Evolutionary conservation across 2,113 vertebrate genomes (phyloP).

Genomic region (Axis porcinus): DNA sequence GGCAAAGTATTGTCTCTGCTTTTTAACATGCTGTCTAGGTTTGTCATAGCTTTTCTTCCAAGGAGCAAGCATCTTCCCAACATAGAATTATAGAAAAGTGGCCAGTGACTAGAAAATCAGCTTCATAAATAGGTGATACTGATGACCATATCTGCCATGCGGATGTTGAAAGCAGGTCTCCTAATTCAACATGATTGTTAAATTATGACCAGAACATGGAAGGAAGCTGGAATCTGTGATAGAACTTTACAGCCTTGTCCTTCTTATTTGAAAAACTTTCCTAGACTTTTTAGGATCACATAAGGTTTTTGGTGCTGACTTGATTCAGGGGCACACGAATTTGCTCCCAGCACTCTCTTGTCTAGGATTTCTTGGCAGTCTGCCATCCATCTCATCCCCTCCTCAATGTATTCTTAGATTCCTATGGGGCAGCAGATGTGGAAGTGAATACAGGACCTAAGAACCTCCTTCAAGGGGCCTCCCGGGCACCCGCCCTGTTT

Average conservation of each 20-base stretch:
- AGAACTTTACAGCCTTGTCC: background rate
- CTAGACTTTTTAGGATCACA: background rate
- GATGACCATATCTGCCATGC: background rate
- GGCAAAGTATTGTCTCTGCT: background rate
- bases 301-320: background rate
- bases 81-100: background rate
- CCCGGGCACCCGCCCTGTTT: fast-evolving
- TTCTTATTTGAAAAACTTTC: background rate
- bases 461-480: background rate
- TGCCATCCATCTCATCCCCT: no score
- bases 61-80: background rate
- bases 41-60: background rate
- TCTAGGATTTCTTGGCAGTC: background rate
- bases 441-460: background rate
- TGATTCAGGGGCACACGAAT: background rate
- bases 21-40: background rate
- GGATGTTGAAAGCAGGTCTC: background rate
- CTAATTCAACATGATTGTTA: background rate
- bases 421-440: background rate
- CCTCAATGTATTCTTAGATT: background rate
- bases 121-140: background rate
- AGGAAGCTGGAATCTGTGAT: background rate
- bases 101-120: background rate
- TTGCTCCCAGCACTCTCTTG: background rate
- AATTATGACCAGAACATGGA: background rate